Evolutionary conservation across 2,113 vertebrate genomes (phyloP).

Genomic region (Strix uralensis): DNA sequence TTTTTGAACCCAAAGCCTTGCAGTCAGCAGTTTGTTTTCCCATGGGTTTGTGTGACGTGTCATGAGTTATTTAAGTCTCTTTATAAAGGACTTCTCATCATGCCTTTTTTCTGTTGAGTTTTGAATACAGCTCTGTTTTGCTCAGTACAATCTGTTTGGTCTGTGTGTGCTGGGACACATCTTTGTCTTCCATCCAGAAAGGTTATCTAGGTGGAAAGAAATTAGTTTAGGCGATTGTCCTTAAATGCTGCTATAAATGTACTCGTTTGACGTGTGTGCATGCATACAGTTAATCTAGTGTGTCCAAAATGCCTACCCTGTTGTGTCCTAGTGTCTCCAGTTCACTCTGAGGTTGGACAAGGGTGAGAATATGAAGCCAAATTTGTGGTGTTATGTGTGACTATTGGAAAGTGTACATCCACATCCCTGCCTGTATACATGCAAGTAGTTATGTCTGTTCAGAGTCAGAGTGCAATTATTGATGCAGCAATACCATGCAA

Average conservation of each 20-base stretch:
- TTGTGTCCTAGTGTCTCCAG: neutral
- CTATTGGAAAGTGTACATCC: neutral
- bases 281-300: neutral
- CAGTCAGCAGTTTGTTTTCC: neutral
- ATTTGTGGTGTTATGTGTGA: neutral
- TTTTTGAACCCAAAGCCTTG: neutral
- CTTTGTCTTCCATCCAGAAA: neutral
- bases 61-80: neutral
- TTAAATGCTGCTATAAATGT: rapidly evolving
- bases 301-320: neutral
- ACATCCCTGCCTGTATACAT: neutral
- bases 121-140: neutral
- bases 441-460: neutral
- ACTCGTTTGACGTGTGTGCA: rapidly evolving
- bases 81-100: neutral
- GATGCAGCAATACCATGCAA: neutral
- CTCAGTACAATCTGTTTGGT: neutral
- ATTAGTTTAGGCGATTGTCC: neutral
- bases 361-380: neutral
- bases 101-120: neutral
- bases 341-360: neutral
- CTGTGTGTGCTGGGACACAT: neutral
- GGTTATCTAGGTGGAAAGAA: neutral
- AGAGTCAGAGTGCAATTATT: neutral
- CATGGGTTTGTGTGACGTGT: neutral